Evolutionary conservation across 2,797 vertebrate species (phyloP), one percentile per base, ranked within the genome.

Genomic region (Neostethus bicornis): DNA sequence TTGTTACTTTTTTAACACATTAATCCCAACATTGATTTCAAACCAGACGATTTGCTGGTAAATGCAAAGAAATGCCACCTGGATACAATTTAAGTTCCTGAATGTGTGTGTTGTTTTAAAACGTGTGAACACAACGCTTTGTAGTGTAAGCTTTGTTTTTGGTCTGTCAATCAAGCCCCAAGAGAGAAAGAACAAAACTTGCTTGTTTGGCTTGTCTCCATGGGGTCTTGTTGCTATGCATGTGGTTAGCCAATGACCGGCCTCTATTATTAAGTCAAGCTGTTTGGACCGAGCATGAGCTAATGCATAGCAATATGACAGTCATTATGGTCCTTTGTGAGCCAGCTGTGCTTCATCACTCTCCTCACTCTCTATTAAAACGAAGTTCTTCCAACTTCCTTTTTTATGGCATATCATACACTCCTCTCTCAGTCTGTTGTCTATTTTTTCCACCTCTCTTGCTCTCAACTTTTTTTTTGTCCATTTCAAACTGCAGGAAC

Each of bases 221-320:
- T 42, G 58, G 77, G 63, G 53, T 79, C 73, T 75, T 66, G 82
- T 83, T 84, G 79, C 73, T 83, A 78, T 85, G 80, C 62, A 55
- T 35, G 53, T 1, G 62, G 73, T 81, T 76, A 58, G 54, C 64
- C 77, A 73, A 38, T 75, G 80, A 64, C 75, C 70, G 59, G 65
- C 69, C 65, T 63, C 77, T 83, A 79, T 85, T 70, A 83, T 85
- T 73, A 62, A 70, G 73, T 48, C 55, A 55, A 77, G 73, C 74
- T 80, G 80, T 81, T 79, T 65, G 39, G 55, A 54, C 71, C 32
- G 37, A 84, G 71, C 29, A 84, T 85, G 81, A 86, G 78, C 75
- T 87, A 80, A 87, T 77, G 66, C 75, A 23, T 58, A 62, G 68
- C 80, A 80, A 79, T 81, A 77, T 83, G 81, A 87, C 85, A 73